Evolutionary conservation across 1,140 invertebrate species (phyloP), one percentile per base, ranked within the genome.

Genomic region (Ceratitis capitata): DNA sequence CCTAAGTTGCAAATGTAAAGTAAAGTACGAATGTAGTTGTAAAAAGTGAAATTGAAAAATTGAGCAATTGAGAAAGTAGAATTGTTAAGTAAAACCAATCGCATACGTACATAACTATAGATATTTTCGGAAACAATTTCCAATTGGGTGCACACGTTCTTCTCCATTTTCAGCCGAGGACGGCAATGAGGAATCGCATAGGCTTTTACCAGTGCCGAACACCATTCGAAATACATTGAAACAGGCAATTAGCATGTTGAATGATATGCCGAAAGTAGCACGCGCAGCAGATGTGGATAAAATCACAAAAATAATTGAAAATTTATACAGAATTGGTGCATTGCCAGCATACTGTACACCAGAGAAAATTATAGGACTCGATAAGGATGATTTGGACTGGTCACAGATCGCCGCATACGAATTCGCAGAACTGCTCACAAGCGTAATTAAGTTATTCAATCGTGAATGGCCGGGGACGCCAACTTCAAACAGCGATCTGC

Each of bases 341-440:
- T 45, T 96, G 29, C 95, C 95, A 1, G 94, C 95, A 0, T 93
- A 94, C 2, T 84, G 94, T 39, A 96, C 95, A 0, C 91, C 94
- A 19, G 94, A 95, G 88, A 95, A 94, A 88, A 90, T 95, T 86
- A 56, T 91, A 74, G 89, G 91, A 86, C 23, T 93, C 83, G 92
- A 94, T 93, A 19, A 84, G 1, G 86, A 88, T 51, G 7, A 49
- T 0, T 74, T 85, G n/a, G 86, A 92, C 85, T 93, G 91, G 90
- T 82, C 85, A 23, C 49, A 88, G 74, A 91, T 93, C 85, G 92
- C 93, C 35, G 85, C 88, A 16, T 87, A 88, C 39, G 86, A 90
- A 7, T 94, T 94, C 86, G 88, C 91, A 1, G 87, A 87, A 47
- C 87, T 94, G 49, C 83, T 95, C n/a, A 87, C 92, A 51, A 86